Conservation (phyloP, 2,113 vertebrate species). For the Pseudolaguvia tuberculata region DNA sequence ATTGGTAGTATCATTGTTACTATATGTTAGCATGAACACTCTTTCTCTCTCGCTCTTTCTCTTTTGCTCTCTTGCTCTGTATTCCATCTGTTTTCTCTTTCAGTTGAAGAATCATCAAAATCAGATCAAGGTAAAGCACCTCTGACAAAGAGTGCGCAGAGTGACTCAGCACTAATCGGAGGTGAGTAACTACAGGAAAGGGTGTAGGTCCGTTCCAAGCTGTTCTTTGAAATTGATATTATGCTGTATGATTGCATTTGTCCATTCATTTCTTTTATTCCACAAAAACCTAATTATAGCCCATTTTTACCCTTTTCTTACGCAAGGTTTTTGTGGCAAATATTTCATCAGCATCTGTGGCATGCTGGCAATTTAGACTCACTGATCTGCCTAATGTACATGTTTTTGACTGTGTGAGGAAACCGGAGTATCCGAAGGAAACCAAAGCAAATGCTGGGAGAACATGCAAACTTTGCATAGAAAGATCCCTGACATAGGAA, state of each 20-base stretch:
- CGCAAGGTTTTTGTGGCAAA: too few relatives aligned
- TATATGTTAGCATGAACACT: neutral
- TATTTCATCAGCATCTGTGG: too few relatives aligned
- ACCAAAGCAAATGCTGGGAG: too few relatives aligned
- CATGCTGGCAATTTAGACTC: too few relatives aligned
- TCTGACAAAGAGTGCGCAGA: constrained; percentile 73
- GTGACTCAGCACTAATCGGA: constrained; percentile 80
- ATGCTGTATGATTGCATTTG: neutral
- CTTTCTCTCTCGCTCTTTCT: too few relatives aligned
- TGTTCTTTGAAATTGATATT: neutral
- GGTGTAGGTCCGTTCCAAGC: neutral
- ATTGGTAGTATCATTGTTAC: neutral
- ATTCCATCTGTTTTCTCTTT: constrained; percentile 27
- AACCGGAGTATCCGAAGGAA: too few relatives aligned
- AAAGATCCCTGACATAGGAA: too few relatives aligned
- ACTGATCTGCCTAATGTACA: too few relatives aligned
- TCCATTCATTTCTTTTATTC: neutral
- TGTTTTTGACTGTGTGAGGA: too few relatives aligned
- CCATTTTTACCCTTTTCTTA: too few relatives aligned
- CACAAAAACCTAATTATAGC: neutral
- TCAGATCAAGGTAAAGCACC: constrained; percentile 79
- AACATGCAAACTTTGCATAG: too few relatives aligned
- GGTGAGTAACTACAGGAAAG: constrained; percentile 52
- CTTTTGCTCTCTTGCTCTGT: neutral
- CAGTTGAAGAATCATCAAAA: constrained; percentile 81